phyloP scores from a whole-genome alignment of 2,797 vertebrate species.

The Sparidentex hasta region DNA sequence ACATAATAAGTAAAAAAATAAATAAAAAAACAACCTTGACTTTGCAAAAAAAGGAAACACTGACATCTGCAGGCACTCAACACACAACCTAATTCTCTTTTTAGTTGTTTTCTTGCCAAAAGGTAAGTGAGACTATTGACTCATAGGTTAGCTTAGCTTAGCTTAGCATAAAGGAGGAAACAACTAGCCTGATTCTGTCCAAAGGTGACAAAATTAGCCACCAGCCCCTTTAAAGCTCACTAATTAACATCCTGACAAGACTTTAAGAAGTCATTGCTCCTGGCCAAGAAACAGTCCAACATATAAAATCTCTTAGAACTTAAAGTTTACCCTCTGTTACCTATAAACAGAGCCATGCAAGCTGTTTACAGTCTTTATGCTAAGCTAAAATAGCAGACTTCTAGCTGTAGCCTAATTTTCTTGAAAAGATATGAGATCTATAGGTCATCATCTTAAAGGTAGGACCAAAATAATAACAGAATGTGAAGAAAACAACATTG shows the following conservation, averaged over 20 bases:
- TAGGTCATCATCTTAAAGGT: background rate
- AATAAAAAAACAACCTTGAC: too few relatives aligned
- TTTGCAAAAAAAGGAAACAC: background rate
- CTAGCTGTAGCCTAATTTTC: background rate
- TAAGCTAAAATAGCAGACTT: background rate
- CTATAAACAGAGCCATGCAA: background rate
- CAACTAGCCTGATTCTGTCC: background rate
- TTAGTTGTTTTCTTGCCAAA: background rate
- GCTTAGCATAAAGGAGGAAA: background rate
- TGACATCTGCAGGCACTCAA: background rate
- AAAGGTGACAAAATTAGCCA: background rate
- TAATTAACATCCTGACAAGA: too few relatives aligned
- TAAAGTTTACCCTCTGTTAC: too few relatives aligned
- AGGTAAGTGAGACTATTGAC: background rate
- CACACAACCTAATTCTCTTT: background rate
- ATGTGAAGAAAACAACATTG: too few relatives aligned
- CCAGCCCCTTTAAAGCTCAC: background rate
- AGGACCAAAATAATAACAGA: too few relatives aligned
- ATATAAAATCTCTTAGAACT: too few relatives aligned
- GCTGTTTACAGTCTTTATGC: conserved; percentile 3
- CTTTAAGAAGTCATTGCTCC: background rate
- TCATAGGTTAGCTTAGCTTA: background rate
- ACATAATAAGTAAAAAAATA: background rate
- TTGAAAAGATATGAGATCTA: background rate
- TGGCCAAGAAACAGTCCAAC: background rate